Conservation (phyloP, 37 sponge, comb jelly and placozoan species). For the Ephydatia muelleri region DNA sequence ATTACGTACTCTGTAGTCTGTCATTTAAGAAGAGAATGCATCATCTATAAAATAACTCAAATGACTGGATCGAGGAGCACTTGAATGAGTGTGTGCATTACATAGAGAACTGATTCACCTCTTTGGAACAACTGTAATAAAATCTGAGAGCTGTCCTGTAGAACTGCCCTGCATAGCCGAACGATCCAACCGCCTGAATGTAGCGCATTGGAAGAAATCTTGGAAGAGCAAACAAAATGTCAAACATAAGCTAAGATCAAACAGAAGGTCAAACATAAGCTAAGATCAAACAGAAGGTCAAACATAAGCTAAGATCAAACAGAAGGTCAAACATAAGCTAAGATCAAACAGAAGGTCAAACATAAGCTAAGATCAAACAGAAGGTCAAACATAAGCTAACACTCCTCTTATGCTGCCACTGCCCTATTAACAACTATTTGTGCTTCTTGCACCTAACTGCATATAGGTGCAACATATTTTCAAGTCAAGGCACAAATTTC, state of each 20-base stretch:
- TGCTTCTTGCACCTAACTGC: too few species aligned
- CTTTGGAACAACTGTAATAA: constrained; percentile 48
- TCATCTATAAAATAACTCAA: not conserved
- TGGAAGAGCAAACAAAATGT: not conserved
- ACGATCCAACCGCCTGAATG: constrained; percentile 67
- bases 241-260: too few species aligned
- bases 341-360: too few species aligned
- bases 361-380: too few species aligned
- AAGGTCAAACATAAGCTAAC: not conserved
- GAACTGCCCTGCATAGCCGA: constrained; percentile 61
- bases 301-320: too few species aligned
- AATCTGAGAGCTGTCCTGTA: constrained; percentile 56
- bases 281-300: too few species aligned
- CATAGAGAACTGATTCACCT: constrained; percentile 42
- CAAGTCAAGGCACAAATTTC: too few species aligned
- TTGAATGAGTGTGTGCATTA: not conserved
- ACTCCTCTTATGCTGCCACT: too few species aligned
- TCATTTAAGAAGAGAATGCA: not conserved
- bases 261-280: too few species aligned
- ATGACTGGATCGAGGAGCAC: not conserved
- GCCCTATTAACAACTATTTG: too few species aligned
- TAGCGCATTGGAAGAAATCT: constrained; percentile 44
- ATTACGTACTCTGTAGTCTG: constrained; percentile 83
- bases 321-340: too few species aligned
- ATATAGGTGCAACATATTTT: too few species aligned